Conservation (phyloP, 2,888 invertebrate genomes). For the Arrhopalites spinosus region DNA sequence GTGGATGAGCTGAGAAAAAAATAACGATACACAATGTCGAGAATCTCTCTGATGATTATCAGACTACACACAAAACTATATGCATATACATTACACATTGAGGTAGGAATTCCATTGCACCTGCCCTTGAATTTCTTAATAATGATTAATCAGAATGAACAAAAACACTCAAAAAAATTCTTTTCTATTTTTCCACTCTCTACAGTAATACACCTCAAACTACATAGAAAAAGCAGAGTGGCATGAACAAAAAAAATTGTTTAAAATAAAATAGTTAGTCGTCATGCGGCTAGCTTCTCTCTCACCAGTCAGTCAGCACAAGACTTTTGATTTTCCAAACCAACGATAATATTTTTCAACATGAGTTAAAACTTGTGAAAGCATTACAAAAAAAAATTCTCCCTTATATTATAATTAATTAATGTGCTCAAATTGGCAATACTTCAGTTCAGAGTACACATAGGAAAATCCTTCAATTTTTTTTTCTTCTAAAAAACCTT, state of each 20-base stretch:
- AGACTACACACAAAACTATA: no score
- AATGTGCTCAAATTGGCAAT: no score
- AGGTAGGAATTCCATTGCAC: neutral
- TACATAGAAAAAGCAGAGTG: neutral
- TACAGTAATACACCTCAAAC: neutral
- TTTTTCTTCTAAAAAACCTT: no score
- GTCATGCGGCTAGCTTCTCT: neutral
- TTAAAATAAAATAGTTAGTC: neutral
- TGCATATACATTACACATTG: no score
- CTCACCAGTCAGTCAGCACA: no score
- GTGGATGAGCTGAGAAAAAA: constrained; percentile 3
- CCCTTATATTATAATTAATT: no score
- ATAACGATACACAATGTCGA: neutral
- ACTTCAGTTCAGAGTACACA: no score
- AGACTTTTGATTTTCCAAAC: neutral
- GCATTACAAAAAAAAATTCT: no score
- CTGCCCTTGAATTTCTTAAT: constrained; percentile 26
- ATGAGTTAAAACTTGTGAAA: neutral
- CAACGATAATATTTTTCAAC: neutral
- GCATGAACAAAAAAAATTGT: neutral
- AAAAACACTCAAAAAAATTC: neutral
- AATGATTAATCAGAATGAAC: neutral
- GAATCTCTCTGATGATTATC: no score
- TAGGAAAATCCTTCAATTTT: no score
- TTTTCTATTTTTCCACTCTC: constrained; percentile 8